Base-by-base conservation (phyloP, 2,797 vertebrate genomes). In the Cyprinodon diabolis region DNA sequence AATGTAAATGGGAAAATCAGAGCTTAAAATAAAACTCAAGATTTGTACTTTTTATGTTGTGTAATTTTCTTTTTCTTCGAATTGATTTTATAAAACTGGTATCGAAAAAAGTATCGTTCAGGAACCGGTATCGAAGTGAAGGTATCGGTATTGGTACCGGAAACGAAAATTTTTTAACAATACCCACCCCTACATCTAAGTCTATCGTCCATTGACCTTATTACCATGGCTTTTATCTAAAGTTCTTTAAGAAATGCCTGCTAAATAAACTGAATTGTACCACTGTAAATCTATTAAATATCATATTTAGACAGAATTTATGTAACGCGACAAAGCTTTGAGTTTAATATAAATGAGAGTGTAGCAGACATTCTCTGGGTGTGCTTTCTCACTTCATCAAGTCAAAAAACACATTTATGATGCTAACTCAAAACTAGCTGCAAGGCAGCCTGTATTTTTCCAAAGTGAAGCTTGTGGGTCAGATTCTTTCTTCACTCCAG, bases 401-500 rank as follows among this genome's bases (percentile, higher is more conserved):
- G 47, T 75, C 52, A 4, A 57, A 72, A 77, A 75, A 78, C 43
- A 43, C 23, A 65, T 66, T 54, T 37, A 58, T 72, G 52, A 21
- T 56, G 17, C 25, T 51, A 69, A 84, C 56, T 81, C 68, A 81
- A 68, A 81, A 72, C 47, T 6, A 65, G 49, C 58, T 66, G 52
- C 49, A 68, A 2, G 14, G 37, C 51, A 49, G 45, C 7, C 45
- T 47, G 62, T 40, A 23, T 19, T 21, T 69, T 55, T 63, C 14
- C 48, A n/a, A 30, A 57, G 4, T 7, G 54, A 52, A 48, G 62
- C 47, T 71, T 12, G 1, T 8, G 0, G 68, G 11, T 21, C 48
- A 17, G 25, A 55, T n/a, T 67, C 62, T 81, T 63, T 69, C 66
- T 37, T 79, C 71, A 77, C 69, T 85, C 83, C 75, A 72, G 37